These are phyloP conservation scores for Iphiclides podalirius DNA, from an alignment of 2,888 invertebrate genomes.

Conservation along the genomic window DNA sequence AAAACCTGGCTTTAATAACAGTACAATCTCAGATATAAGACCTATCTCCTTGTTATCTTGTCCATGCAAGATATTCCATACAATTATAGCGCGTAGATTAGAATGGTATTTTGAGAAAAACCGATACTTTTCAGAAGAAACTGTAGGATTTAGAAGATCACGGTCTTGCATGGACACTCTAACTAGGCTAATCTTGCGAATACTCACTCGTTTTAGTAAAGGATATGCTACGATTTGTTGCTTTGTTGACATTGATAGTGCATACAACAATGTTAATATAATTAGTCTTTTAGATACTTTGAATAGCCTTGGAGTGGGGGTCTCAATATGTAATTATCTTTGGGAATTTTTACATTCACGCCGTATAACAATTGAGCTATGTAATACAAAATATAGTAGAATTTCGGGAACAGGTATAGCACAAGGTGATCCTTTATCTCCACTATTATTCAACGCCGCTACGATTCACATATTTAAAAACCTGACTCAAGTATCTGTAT, in stretches of 20 bases:
- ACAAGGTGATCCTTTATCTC: conserved; percentile 20
- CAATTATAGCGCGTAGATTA: conserved; percentile 20
- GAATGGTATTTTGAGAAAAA: conserved; percentile 25
- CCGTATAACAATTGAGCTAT: conserved; percentile 3
- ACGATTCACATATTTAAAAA: conserved; percentile 13
- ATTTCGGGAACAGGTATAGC: conserved; percentile 10
- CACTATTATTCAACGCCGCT: conserved; percentile 19
- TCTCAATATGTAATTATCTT: background rate
- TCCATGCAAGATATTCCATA: conserved; percentile 21
- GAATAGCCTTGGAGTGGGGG: conserved; percentile 13
- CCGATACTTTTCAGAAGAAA: conserved; percentile 15
- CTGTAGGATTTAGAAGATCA: conserved; percentile 24
- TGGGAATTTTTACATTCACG: conserved; percentile 14
- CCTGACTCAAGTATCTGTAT: conserved; percentile 2
- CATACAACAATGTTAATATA: conserved; percentile 25
- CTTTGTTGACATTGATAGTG: conserved; percentile 26
- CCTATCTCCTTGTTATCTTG: conserved; percentile 17
- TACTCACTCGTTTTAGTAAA: too few relatives aligned
- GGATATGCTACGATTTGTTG: conserved; percentile 22
- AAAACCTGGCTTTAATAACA: conserved; percentile 1
- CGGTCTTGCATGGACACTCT: conserved; percentile 23
- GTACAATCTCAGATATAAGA: background rate
- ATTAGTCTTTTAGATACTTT: conserved; percentile 11
- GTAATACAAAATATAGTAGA: background rate
- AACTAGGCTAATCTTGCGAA: conserved; percentile 15